Conservation (phyloP, 2,888 invertebrate genomes). For the Drosophila nigricruria region DNA sequence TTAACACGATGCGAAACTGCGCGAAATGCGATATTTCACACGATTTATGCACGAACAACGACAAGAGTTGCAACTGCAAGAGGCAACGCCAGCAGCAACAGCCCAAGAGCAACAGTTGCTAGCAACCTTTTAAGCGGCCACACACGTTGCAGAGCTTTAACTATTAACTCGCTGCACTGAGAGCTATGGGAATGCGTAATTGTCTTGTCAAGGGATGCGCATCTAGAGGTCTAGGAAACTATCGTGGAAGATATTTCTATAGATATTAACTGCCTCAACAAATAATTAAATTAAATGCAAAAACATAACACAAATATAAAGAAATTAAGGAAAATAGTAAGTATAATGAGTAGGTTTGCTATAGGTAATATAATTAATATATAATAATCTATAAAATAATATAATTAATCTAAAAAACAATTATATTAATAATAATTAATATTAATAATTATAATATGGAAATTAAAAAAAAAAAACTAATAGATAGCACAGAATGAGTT, state of each 20-base stretch:
- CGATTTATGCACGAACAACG: conserved; percentile 84
- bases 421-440: too few relatives aligned
- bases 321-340: background rate
- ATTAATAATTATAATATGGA: too few relatives aligned
- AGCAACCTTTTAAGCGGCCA: conserved; percentile 50
- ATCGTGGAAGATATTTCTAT: background rate
- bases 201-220: conserved; percentile 43
- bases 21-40: conserved; percentile 86
- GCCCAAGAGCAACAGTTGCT: conserved; percentile 43
- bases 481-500: too few relatives aligned
- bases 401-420: too few relatives aligned
- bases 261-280: background rate
- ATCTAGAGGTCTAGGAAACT: background rate
- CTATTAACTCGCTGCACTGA: conserved; percentile 20
- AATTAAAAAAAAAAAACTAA: too few relatives aligned
- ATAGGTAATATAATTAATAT: too few relatives aligned
- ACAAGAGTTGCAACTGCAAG: conserved; percentile 73
- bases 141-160: conserved; percentile 61
- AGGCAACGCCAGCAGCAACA: conserved; percentile 57
- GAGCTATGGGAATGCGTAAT: conserved; percentile 38
- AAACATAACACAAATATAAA: too few relatives aligned
- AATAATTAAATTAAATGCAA: background rate
- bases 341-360: too few relatives aligned
- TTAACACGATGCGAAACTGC: conserved; percentile 82
- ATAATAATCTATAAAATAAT: too few relatives aligned